A percentile compares a stretch with the other conserved stretches of the same genome.
These are phyloP conservation scores for Whitmania pigra DNA, from an alignment of 1,140 invertebrate species.

Conservation along the genomic window DNA sequence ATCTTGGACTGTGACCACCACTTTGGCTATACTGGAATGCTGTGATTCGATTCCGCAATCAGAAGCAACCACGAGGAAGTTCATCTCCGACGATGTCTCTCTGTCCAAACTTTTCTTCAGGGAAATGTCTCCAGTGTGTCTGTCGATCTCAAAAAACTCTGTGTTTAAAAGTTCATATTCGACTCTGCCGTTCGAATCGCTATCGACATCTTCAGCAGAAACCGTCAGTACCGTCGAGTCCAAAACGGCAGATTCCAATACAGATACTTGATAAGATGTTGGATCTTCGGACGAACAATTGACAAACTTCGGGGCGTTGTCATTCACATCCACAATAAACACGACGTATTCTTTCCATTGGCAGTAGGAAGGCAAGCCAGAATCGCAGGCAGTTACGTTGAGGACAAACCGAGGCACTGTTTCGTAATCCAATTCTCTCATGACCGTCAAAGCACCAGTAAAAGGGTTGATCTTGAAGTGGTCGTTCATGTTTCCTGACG, in stretches of 20 bases:
- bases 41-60: conserved; percentile 48
- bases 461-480: too few species aligned
- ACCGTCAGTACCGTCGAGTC: conserved; percentile 31
- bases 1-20: conserved; percentile 34
- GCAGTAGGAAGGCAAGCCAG: too few species aligned
- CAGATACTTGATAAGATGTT: conserved; percentile 37
- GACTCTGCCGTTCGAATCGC: conserved; percentile 63
- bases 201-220: conserved; percentile 45
- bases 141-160: conserved; percentile 68
- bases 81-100: conserved; percentile 67
- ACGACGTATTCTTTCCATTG: too few species aligned
- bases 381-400: too few species aligned
- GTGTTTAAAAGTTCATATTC: conserved; percentile 63
- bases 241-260: conserved; percentile 33
- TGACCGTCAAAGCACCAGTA: too few species aligned
- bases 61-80: conserved; percentile 65
- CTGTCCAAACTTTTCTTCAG: conserved; percentile 63
- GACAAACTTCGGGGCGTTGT: conserved; percentile 40
- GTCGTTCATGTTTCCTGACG: too few species aligned
- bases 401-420: too few species aligned
- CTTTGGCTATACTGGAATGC: conserved; percentile 30
- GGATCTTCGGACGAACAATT: conserved; percentile 30
- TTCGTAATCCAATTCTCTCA: too few species aligned
- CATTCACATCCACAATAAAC: conserved; percentile 34
- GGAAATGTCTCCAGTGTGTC: conserved; percentile 58